Conservation (phyloP, 2,113 vertebrate species). For the Otus sunia region DNA sequence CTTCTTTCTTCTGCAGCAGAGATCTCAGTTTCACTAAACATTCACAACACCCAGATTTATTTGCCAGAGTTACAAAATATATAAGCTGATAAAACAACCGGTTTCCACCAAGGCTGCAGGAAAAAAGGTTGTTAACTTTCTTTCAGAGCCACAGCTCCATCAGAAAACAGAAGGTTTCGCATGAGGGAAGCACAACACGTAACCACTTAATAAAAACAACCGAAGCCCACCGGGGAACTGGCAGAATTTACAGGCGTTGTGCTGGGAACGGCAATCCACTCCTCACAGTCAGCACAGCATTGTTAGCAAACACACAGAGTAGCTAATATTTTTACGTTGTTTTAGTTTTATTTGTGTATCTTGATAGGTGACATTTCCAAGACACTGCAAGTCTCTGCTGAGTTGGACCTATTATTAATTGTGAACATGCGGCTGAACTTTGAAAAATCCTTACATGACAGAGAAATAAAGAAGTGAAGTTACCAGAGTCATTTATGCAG, state of each 20-base stretch:
- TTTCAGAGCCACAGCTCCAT: neutral
- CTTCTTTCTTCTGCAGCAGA: neutral
- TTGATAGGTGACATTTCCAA: constrained; percentile 9
- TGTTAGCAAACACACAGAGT: neutral
- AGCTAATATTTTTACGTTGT: constrained; percentile 26
- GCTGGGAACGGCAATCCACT: neutral
- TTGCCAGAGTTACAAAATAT: neutral
- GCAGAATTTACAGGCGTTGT: neutral
- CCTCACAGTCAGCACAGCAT: neutral
- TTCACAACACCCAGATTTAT: neutral
- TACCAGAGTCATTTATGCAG: neutral
- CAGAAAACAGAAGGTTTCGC: neutral
- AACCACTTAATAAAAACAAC: constrained; percentile 1
- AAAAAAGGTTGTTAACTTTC: neutral
- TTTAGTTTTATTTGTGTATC: constrained; percentile 10
- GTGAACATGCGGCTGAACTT: neutral
- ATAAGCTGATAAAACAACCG: neutral
- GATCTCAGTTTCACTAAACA: neutral
- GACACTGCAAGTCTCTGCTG: neutral
- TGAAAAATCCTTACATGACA: neutral
- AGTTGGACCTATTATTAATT: neutral
- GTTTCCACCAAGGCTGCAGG: neutral
- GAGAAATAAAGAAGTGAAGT: neutral
- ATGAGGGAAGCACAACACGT: neutral
- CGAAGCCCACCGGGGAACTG: accelerated